Base-by-base conservation (phyloP, 2,113 vertebrate genomes). In the Tragelaphus buxtoni region DNA sequence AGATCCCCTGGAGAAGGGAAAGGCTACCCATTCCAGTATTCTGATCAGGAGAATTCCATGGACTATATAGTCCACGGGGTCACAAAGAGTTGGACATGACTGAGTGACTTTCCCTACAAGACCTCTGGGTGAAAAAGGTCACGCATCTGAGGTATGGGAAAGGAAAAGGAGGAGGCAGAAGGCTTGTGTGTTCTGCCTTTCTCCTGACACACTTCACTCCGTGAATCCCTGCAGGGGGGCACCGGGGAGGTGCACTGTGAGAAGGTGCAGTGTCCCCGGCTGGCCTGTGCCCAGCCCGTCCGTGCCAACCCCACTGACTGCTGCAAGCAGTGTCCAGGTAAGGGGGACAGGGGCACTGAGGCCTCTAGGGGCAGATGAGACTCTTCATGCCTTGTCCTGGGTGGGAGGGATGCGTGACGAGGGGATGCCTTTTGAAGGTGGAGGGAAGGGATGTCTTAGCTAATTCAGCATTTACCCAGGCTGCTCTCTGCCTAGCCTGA, bases 171-270 rank as follows among this genome's bases (percentile, higher is more conserved):
- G 51, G 45, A 80, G 84, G 91, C 76, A 76, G 83, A 81, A 93
- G 45, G 88, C 39, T 30, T 56, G 14, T 3, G 9, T 81, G 47
- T 18, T 22, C 55, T 60, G 32, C 7, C 45, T 95, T 61, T 58
- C 86, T 82, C 88, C 84, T 93, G 90, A 81, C 30, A 45, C 26
- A 18, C 56, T n/a, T 94, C 51, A 56, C 42, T 77, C 53, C 49
- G 90, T 42, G 85, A 77, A 32, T 97, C 72, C 39, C 0, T 80
- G 22, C 92, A 99, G 99, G 99, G 99, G 9, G 98, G 99, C 88
- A 99, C 99, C 0, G 99, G 99, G 0, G 99, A 99, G 98, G 99
- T 99, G 16, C 99, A 99, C 98, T 99, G 99, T 0, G 99, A 99
- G 98, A 99, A 99, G 98, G 99, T 99, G 91, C 99, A 99, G 17